phyloP scores from a whole-genome alignment of 2,888 invertebrate genomes.

The Synergus itoensis region DNA sequence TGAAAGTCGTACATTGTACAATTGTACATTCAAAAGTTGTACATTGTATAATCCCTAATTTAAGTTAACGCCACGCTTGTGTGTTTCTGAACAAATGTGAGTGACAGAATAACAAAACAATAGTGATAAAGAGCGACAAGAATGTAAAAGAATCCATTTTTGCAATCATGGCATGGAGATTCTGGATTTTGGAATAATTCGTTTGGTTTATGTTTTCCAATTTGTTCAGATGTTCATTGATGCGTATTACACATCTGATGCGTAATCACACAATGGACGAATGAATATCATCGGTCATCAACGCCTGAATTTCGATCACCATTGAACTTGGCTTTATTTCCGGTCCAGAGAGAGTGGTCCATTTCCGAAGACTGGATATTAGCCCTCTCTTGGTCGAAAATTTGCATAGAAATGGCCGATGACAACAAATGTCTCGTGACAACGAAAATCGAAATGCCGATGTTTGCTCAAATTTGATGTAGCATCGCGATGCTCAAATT shows the following conservation, averaged over 20 bases:
- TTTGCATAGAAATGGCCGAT: conserved; percentile 64
- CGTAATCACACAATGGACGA: background rate
- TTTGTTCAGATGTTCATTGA: background rate
- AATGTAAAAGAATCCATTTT: conserved; percentile 26
- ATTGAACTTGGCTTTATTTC: conserved; percentile 63
- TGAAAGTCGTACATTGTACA: background rate
- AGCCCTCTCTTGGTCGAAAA: conserved; percentile 57
- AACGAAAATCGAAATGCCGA: conserved; percentile 45
- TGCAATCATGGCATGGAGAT: conserved; percentile 24
- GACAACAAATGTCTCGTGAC: conserved; percentile 59
- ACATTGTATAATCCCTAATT: conserved; percentile 25
- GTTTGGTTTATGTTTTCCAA: background rate
- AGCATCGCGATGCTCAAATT: conserved; percentile 17
- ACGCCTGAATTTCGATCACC: conserved; percentile 42
- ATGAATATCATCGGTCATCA: conserved; percentile 35
- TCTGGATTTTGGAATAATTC: background rate
- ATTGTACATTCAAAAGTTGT: background rate
- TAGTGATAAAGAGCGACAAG: conserved; percentile 25
- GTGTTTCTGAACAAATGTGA: conserved; percentile 39
- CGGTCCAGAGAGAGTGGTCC: conserved; percentile 57
- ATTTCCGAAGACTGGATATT: conserved; percentile 66
- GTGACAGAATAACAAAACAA: conserved; percentile 35
- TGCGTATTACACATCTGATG: background rate
- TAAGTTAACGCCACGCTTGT: conserved; percentile 39
- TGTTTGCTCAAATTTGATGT: conserved; percentile 30